Conservation (phyloP, 2,888 invertebrate genomes). For the Dryomyza anilis region DNA sequence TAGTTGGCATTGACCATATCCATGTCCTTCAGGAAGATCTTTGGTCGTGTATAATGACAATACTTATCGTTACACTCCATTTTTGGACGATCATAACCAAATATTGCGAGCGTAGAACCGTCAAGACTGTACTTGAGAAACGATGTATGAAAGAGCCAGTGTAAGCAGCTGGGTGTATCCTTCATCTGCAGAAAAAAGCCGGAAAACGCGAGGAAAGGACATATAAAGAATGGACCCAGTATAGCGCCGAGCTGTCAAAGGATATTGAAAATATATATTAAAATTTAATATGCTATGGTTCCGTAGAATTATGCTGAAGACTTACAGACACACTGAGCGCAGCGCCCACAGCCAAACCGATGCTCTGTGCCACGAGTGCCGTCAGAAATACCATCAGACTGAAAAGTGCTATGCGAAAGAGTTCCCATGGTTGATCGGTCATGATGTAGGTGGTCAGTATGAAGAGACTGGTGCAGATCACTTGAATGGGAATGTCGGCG, state of each 20-base stretch:
- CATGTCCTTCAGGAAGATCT: conserved; percentile 74
- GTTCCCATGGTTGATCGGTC: conserved; percentile 84
- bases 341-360: conserved; percentile 85
- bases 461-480: conserved; percentile 76
- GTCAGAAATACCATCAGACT: conserved; percentile 75
- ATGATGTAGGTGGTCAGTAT: conserved; percentile 81
- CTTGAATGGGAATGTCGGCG: conserved; percentile 82
- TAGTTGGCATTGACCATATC: conserved; percentile 74
- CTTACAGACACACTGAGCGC: conserved; percentile 77
- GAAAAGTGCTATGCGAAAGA: conserved; percentile 73
- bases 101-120: conserved; percentile 79
- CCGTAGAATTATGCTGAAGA: not conserved
- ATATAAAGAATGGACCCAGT: conserved; percentile 84
- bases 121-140: conserved; percentile 89
- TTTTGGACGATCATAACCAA: conserved; percentile 78
- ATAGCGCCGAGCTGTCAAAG: conserved; percentile 80
- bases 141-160: conserved; percentile 87
- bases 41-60: conserved; percentile 75
- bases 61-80: conserved; percentile 76
- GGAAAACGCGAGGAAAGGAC: conserved; percentile 89
- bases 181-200: conserved; percentile 88
- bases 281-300: too few relatives aligned
- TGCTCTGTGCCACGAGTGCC: conserved; percentile 82
- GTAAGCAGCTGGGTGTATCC: conserved; percentile 77
- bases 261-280: not conserved